Conservation (phyloP, 2,888 invertebrate species). For the Acrobasis repandana region DNA sequence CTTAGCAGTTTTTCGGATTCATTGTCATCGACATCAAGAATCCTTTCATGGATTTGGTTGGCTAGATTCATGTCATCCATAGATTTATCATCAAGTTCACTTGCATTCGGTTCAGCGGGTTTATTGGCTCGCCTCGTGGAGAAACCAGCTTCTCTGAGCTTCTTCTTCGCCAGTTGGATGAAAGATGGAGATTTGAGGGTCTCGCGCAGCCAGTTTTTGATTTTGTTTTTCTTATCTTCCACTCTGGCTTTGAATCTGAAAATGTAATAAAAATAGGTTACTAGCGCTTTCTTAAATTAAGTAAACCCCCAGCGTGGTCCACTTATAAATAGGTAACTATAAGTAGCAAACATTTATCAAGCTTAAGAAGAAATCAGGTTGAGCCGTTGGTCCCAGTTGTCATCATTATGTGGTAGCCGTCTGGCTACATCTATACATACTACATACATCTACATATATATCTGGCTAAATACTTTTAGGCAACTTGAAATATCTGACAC, state of each 20-base stretch:
- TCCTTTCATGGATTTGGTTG: slow-evolving; percentile 65
- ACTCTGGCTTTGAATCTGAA: slow-evolving; percentile 68
- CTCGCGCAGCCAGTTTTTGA: slow-evolving; percentile 69
- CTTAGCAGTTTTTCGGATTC: slow-evolving; percentile 61
- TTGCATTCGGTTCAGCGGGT: slow-evolving; percentile 33
- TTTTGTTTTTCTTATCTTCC: slow-evolving; percentile 72
- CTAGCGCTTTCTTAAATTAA: too few relatives aligned
- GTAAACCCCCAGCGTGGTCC: too few relatives aligned
- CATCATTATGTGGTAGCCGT: too few relatives aligned
- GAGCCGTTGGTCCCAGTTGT: too few relatives aligned
- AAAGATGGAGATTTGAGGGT: slow-evolving; percentile 66
- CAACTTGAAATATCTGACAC: too few relatives aligned
- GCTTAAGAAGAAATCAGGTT: too few relatives aligned
- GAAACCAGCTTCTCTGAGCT: slow-evolving; percentile 60
- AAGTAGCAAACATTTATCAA: too few relatives aligned
- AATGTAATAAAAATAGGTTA: background rate
- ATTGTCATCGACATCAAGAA: slow-evolving; percentile 54
- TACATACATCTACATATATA: too few relatives aligned
- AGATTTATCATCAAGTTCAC: slow-evolving; percentile 51
- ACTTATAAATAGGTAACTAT: too few relatives aligned
- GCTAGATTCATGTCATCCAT: slow-evolving; percentile 68
- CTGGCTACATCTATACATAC: too few relatives aligned
- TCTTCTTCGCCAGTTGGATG: slow-evolving; percentile 66
- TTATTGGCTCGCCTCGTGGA: slow-evolving; percentile 40
- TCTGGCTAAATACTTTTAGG: too few relatives aligned